Base-by-base conservation (phyloP, 2,888 invertebrate species). In the Tipula confusa region DNA sequence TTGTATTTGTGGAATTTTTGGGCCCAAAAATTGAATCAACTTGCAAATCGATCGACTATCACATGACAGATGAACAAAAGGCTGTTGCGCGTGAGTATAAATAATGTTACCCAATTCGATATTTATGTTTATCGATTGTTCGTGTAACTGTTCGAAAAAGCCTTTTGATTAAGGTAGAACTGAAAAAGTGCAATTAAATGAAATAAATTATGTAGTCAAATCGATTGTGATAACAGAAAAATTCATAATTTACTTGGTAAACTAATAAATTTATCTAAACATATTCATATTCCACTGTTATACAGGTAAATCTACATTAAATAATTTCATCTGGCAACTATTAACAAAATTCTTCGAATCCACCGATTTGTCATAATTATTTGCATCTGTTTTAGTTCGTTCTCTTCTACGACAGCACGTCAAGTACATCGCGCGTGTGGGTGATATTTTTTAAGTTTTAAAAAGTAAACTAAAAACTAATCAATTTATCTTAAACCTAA, bases 11-110 rank as follows among this genome's bases (percentile, higher is more conserved):
- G n/a, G 5, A 29, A 15, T 29, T 29, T 79, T 5, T 79, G n/a
- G 80, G 29, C 6, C 24, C 24, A 64, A 64, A 64, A 7, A 11
- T 80, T 7, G 13, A 29, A 29, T 80, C 80, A 15, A 29, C n/a
- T 80, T 29, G 31, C 80, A 80, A 31, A 80, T 80, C 31, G 80
- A 80, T 29, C n/a, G 29, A 13, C 31, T 29, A 80, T 80, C 80
- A 80, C 80, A 80, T 80, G 80, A 80, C 80, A 80, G 80, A 80
- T 80, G 80, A 29, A 80, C n/a, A 31, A 29, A 29, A 80, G 80
- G 15, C 80, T 80, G 29, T 64, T 80, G 80, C 80, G 80, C 80
- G 80, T 80, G 80, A 80, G 80, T 80, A 64, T 18, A 80, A 80
- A 80, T 79, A 2, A 29, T 80, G 80, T 29, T 29, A n/a, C 80